Conservation (phyloP, 2,113 vertebrate species). For the Oreochromis spilurus region DNA sequence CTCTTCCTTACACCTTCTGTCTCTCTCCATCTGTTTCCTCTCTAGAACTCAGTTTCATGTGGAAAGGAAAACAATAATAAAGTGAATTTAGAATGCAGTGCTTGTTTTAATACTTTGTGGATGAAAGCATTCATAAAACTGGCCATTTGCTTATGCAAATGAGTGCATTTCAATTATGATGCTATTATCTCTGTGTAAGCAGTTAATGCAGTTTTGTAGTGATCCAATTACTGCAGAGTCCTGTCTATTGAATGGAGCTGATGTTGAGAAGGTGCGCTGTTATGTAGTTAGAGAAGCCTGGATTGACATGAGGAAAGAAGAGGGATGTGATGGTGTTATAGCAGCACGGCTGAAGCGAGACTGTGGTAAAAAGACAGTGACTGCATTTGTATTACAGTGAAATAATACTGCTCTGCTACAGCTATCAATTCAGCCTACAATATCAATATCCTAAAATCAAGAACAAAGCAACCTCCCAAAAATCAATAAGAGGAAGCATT, state of each 20-base stretch:
- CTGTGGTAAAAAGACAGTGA: not conserved
- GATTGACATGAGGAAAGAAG: not conserved
- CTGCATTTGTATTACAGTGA: not conserved
- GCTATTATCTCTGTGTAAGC: slow-evolving; percentile 29
- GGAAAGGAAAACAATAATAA: not conserved
- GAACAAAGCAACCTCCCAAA: not conserved
- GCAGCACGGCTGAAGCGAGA: not conserved
- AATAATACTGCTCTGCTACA: not conserved
- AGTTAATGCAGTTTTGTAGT: slow-evolving; percentile 33
- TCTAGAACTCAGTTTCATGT: not conserved
- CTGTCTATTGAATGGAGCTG: slow-evolving; percentile 19
- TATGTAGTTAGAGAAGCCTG: not conserved
- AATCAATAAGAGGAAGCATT: not conserved
- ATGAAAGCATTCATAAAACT: slow-evolving; percentile 34
- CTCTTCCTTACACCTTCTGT: not conserved
- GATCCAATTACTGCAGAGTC: slow-evolving; percentile 44
- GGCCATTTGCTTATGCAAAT: slow-evolving; percentile 40
- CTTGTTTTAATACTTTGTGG: slow-evolving; percentile 13
- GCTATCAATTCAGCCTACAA: not conserved
- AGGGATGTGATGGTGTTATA: not conserved
- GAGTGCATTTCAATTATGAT: slow-evolving; percentile 37
- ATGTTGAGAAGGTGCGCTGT: slow-evolving; percentile 13
- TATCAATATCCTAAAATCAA: not conserved
- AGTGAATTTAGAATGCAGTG: not conserved
- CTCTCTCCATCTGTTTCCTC: not conserved